Percentiles rank a stretch among this genome's conserved stretches.
Evolutionary conservation across 2,888 invertebrate genomes (phyloP).

Genomic region (Cheilosia impressa): DNA sequence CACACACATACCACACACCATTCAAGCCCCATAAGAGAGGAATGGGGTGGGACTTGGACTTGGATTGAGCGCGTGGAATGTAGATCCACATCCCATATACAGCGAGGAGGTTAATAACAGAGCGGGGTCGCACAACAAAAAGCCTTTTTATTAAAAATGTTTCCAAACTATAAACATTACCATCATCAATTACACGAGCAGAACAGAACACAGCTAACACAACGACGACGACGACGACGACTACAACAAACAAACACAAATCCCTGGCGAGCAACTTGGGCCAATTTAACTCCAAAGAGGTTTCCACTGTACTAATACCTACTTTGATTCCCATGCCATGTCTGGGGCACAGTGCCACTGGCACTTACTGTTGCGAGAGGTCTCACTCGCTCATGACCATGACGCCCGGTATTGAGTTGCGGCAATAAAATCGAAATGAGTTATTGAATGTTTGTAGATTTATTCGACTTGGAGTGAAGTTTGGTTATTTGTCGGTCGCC

Average conservation of each 20-base stretch:
- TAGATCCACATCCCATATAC: neutral
- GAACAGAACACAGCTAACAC: slow-evolving; percentile 54
- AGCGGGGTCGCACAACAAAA: slow-evolving; percentile 68
- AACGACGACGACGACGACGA: slow-evolving; percentile 5
- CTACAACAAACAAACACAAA: slow-evolving; percentile 24
- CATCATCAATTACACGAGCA: slow-evolving; percentile 72
- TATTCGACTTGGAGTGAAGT: slow-evolving; percentile 74
- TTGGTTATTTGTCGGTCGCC: slow-evolving; percentile 74
- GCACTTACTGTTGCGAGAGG: slow-evolving; percentile 15
- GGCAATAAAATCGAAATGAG: slow-evolving; percentile 74
- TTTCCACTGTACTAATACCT: slow-evolving; percentile 34
- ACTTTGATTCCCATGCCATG: slow-evolving; percentile 5
- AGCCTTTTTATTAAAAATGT: slow-evolving; percentile 74
- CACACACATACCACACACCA: slow-evolving; percentile 12
- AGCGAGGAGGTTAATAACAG: slow-evolving; percentile 66
- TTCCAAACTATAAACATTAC: slow-evolving; percentile 74
- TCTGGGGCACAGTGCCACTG: neutral
- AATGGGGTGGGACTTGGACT: neutral
- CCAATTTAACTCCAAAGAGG: slow-evolving; percentile 71
- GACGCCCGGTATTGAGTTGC: slow-evolving; percentile 70
- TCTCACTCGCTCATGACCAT: slow-evolving; percentile 54
- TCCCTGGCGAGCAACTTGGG: slow-evolving; percentile 74
- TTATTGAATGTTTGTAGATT: slow-evolving; percentile 71
- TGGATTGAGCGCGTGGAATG: neutral
- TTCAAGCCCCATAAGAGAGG: slow-evolving; percentile 34